Percentiles rank a stretch among this genome's conserved stretches.
Conservation (phyloP, 2,888 invertebrate species). For the Mylabris sibirica region DNA sequence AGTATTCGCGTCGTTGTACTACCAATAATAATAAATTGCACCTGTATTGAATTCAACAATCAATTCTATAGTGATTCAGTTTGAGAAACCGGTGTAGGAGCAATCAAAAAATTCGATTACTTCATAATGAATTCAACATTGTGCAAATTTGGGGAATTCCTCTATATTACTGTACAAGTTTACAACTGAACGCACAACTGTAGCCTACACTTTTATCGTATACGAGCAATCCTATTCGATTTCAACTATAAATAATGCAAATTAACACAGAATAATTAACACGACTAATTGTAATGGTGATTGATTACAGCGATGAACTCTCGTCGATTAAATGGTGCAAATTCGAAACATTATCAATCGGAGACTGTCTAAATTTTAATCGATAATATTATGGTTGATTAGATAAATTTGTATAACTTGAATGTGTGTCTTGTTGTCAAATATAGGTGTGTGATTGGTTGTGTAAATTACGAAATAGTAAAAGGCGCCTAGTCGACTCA, state of each 20-base stretch:
- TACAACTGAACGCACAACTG: neutral
- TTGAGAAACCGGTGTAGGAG: neutral
- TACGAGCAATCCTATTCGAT: neutral
- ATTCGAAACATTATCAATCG: neutral
- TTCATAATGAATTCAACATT: constrained; percentile 8
- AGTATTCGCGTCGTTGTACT: neutral
- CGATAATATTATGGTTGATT: constrained; percentile 2
- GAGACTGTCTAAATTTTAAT: neutral
- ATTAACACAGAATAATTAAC: neutral
- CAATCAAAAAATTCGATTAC: neutral
- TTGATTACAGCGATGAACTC: neutral
- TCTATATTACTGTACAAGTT: neutral
- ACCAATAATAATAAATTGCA: neutral
- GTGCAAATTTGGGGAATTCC: constrained; percentile 1
- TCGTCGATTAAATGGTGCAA: neutral
- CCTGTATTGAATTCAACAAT: neutral
- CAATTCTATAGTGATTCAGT: neutral
- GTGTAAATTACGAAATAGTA: constrained; percentile 2
- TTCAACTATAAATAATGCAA: neutral
- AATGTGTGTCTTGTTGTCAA: neutral
- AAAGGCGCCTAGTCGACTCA: neutral
- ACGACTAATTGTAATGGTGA: neutral
- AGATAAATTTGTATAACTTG: neutral
- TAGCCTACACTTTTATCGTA: neutral
- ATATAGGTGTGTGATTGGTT: constrained; percentile 10